Base-by-base conservation (phyloP, 2,888 invertebrate genomes). In the Xestia xanthographa region DNA sequence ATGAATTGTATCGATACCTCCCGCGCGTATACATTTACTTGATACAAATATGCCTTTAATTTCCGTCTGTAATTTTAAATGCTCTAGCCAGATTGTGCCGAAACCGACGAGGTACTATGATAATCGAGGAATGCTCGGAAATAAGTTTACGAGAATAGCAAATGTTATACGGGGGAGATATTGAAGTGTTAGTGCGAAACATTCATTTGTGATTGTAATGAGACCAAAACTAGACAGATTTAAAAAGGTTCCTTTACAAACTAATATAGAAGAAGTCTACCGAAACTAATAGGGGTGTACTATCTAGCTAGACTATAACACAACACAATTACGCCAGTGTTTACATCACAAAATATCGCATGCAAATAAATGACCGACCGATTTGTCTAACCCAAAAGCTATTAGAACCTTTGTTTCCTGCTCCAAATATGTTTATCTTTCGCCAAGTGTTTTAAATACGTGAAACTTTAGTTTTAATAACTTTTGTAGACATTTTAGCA, bases 261-360 rank as follows among this genome's bases (percentile, higher is more conserved):
- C 80, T 83, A 89, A 63, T 80, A 84, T 83, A 82, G 80, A 85
- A 82, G 80, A 86, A 82, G 83, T 77, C 92, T 92, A 91, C 86
- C 86, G 84, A 77, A 82, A 86, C 90, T 91, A 91, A 88, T 85
- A 89, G 83, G 78, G 87, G 87, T 85, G 88, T 86, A 90, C 91
- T 92, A 87, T 84, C 90, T 91, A 92, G 73, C 90, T 91, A 92
- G 73, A 75, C 88, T 88, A 91, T 82, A 86, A 93, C 94, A 94
- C 94, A 95, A 94, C 94, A 94, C 94, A 95, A 94, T 93, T 94
- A 95, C 95, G 95, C 95, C 96, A 95, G 94, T 94, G 92, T 93
- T 91, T 86, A 93, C 90, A 90, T 90, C 88, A 91, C 89, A 87
- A 63, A 63, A 88, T 88, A 89, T 81, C 84, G 87, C 94, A 94